A percentile compares a stretch with the other conserved stretches of the same genome.
phyloP scores from a whole-genome alignment of 2,113 vertebrate species.

The Myxocyprinus asiaticus region DNA sequence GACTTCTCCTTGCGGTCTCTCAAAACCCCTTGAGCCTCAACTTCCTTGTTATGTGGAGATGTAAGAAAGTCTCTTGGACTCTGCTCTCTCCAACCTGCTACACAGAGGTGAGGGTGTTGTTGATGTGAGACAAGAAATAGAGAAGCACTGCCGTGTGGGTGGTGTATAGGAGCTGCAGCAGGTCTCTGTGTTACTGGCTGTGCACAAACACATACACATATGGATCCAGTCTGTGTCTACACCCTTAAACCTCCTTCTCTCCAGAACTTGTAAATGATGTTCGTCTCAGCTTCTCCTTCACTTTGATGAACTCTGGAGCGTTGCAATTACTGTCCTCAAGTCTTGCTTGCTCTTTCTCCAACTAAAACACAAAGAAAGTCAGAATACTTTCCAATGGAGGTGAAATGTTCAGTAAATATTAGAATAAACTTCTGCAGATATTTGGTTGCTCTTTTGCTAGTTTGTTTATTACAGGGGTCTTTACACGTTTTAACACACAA shows the following conservation, averaged over 20 bases:
- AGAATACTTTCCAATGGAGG: no score
- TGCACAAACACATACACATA: constrained; percentile 13
- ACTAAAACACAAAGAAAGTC: constrained; percentile 66
- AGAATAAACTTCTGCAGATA: neutral
- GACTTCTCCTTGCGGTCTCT: neutral
- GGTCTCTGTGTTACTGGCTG: constrained; percentile 31
- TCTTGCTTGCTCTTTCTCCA: constrained; percentile 82
- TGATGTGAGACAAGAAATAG: constrained; percentile 29
- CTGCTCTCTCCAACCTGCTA: neutral
- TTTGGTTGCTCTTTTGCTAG: neutral
- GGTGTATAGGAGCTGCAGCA: constrained; percentile 8
- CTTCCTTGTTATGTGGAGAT: neutral
- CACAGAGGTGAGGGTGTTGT: neutral
- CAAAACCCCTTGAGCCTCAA: neutral
- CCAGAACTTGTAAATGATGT: constrained; percentile 73
- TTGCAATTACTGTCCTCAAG: constrained; percentile 74
- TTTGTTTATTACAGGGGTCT: no score
- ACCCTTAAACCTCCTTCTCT: constrained; percentile 78
- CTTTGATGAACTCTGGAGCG: constrained; percentile 92
- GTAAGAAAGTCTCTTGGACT: neutral
- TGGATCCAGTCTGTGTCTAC: neutral
- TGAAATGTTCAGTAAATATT: neutral
- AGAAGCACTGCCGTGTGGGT: constrained; percentile 20
- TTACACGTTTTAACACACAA: neutral
- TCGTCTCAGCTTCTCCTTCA: constrained; percentile 90